A percentile compares a stretch with the other conserved stretches of the same genome.
Evolutionary conservation across 1,140 invertebrate species (phyloP).

Genomic region (Oscheius sp.): DNA sequence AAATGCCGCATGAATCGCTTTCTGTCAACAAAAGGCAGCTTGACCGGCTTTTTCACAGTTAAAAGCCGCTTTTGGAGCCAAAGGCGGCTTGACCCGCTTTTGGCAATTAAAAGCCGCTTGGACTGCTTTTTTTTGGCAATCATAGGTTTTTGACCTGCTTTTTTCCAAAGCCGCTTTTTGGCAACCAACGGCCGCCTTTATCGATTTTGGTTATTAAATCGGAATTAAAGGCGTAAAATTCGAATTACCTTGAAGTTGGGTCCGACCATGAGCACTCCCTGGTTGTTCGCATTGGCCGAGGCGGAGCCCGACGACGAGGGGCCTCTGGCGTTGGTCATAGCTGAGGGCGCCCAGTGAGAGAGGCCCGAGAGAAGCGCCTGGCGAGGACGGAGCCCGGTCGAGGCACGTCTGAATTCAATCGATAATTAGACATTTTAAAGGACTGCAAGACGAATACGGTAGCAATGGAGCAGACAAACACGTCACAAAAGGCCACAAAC

Average conservation of each 20-base stretch:
- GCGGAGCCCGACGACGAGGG: constrained; percentile 46
- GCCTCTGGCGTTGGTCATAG: constrained; percentile 37
- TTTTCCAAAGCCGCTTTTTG: neutral
- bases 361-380: constrained; percentile 31
- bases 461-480: neutral
- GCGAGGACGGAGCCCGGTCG: constrained; percentile 27
- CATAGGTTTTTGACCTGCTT: constrained; percentile 1
- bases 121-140: neutral
- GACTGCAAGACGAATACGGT: no score
- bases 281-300: constrained; percentile 51
- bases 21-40: no score
- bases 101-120: no score
- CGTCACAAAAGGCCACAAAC: neutral
- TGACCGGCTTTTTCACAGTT: no score
- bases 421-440: neutral
- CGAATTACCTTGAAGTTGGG: constrained; percentile 79
- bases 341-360: constrained; percentile 34
- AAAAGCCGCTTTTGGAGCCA: no score
- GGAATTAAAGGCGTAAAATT: neutral
- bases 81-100: no score
- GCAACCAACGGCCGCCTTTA: no score
- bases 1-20: no score
- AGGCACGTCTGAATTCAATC: constrained; percentile 27
- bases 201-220: constrained; percentile 36
- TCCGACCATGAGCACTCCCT: constrained; percentile 90